phyloP scores from a whole-genome alignment of 2,113 vertebrate species.

The Corynorhinus townsendii region DNA sequence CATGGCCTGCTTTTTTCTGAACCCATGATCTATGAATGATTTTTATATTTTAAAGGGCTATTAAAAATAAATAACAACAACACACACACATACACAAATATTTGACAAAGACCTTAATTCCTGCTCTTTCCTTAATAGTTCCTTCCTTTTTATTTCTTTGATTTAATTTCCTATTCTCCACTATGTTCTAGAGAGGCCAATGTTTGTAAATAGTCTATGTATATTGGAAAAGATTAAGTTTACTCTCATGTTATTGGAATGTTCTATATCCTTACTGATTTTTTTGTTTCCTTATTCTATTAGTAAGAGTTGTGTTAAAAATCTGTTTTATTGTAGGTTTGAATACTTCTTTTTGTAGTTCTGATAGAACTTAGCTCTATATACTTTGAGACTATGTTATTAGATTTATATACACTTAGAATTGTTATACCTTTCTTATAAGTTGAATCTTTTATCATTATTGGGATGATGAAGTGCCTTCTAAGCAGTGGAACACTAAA shows the following conservation, averaged over 20 bases:
- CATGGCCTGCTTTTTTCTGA: background rate
- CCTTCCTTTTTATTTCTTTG: background rate
- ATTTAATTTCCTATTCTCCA: constrained; percentile 14
- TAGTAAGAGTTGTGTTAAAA: background rate
- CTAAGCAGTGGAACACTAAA: background rate
- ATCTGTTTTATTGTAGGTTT: background rate
- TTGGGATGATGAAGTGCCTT: background rate
- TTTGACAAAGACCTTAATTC: background rate
- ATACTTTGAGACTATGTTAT: background rate
- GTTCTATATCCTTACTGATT: background rate
- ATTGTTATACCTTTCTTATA: background rate
- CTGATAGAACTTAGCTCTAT: background rate
- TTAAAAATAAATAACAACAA: background rate
- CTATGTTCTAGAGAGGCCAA: background rate
- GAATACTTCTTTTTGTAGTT: background rate
- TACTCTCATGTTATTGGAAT: background rate
- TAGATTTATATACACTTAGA: background rate
- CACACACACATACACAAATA: background rate
- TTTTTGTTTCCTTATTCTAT: background rate
- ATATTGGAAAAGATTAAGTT: constrained; percentile 8
- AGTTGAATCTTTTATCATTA: background rate
- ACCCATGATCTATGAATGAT: background rate
- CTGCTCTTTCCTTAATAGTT: constrained; percentile 1
- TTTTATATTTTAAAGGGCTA: constrained; percentile 17
- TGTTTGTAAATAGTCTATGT: background rate